These are phyloP conservation scores for Dynastes hyllus DNA, from an alignment of 2,888 invertebrate genomes.

Conservation along the genomic window DNA sequence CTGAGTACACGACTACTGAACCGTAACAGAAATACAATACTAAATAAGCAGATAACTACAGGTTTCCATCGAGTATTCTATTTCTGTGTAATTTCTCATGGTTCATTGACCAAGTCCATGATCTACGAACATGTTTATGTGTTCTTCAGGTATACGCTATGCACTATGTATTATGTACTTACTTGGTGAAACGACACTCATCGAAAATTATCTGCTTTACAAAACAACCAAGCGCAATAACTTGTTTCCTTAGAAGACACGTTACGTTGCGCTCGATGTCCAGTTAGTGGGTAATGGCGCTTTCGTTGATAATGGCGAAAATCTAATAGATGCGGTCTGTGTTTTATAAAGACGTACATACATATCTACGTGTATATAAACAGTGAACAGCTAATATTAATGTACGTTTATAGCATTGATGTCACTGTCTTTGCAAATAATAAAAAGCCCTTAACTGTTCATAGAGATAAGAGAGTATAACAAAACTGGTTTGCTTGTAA, in stretches of 20 bases:
- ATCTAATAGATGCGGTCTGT: conserved; percentile 19
- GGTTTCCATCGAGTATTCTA: conserved; percentile 54
- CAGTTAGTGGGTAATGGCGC: conserved; percentile 23
- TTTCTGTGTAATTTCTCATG: conserved; percentile 53
- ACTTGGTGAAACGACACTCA: conserved; percentile 19
- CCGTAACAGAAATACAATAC: conserved; percentile 58
- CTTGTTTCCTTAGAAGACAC: conserved; percentile 33
- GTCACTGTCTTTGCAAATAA: conserved; percentile 34
- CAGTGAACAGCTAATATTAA: conserved; percentile 2
- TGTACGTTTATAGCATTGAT: conserved; percentile 19
- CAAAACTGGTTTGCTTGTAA: conserved; percentile 27
- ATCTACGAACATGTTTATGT: conserved; percentile 51
- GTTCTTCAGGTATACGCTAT: conserved; percentile 28
- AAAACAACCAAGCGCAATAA: conserved; percentile 12
- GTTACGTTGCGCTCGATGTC: conserved; percentile 11
- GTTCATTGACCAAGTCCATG: conserved; percentile 58
- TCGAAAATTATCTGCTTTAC: conserved; percentile 33
- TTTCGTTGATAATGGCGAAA: conserved; percentile 30
- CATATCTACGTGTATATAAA: background rate
- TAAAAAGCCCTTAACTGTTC: conserved; percentile 33
- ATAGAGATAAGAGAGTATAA: conserved; percentile 29
- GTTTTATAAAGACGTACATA: conserved; percentile 18
- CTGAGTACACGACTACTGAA: conserved; percentile 48
- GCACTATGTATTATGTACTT: conserved; percentile 8
- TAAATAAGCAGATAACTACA: conserved; percentile 57